These are phyloP conservation scores for Drosophila tsacasi DNA, from an alignment of 1,140 invertebrate species.

Conservation along the genomic window DNA sequence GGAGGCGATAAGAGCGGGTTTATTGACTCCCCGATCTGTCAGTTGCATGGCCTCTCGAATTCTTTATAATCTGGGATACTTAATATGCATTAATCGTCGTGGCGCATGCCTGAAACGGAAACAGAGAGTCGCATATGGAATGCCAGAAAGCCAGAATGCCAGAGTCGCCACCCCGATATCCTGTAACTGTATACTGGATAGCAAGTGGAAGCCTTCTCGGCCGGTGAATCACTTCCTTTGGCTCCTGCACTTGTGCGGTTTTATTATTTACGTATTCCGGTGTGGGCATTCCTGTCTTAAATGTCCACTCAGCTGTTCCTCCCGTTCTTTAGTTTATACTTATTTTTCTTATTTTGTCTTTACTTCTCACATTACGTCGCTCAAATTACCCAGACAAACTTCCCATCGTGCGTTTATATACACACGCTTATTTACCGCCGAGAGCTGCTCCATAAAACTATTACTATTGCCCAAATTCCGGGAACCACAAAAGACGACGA, in stretches of 20 bases:
- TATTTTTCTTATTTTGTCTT: neutral
- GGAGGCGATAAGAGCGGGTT: slow-evolving; percentile 45
- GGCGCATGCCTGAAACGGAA: slow-evolving; percentile 51
- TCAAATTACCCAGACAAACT: slow-evolving; percentile 71
- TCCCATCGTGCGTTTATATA: slow-evolving; percentile 52
- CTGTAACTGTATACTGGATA: slow-evolving; percentile 59
- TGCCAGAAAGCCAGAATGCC: neutral
- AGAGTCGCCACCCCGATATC: slow-evolving; percentile 53
- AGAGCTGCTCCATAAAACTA: slow-evolving; percentile 68
- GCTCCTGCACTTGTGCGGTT: slow-evolving; percentile 74
- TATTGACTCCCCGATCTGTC: slow-evolving; percentile 42
- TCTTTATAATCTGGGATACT: slow-evolving; percentile 39
- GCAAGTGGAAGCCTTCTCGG: neutral
- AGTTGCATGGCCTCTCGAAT: slow-evolving; percentile 26
- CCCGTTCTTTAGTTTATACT: slow-evolving; percentile 16
- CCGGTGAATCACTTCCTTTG: slow-evolving; percentile 70
- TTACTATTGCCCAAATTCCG: slow-evolving; percentile 76
- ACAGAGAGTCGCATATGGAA: slow-evolving; percentile 11
- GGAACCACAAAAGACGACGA: slow-evolving; percentile 49
- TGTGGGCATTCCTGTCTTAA: slow-evolving; percentile 42
- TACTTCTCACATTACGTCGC: slow-evolving; percentile 51
- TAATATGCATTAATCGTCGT: slow-evolving; percentile 67
- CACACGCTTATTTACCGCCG: slow-evolving; percentile 18
- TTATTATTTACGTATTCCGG: slow-evolving; percentile 34
- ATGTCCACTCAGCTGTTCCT: slow-evolving; percentile 76